Percentiles rank a stretch among this genome's conserved stretches.
phyloP scores from a whole-genome alignment of 2,113 vertebrate genomes.

The Nymphicus hollandicus region DNA sequence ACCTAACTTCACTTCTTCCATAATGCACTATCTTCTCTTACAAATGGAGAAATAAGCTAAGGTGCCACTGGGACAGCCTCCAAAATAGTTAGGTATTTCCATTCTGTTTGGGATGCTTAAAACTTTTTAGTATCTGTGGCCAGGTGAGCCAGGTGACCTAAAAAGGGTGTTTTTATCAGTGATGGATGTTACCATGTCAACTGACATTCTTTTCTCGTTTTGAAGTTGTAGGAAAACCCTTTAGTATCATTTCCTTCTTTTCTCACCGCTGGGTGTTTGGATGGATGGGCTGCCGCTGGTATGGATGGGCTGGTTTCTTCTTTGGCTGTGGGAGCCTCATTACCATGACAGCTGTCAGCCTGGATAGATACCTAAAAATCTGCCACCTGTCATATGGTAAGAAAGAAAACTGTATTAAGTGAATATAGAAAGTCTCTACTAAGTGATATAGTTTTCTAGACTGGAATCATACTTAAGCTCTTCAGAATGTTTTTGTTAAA shows the following conservation, averaged over 20 bases:
- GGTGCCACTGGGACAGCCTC: not conserved
- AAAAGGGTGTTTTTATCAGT: not conserved
- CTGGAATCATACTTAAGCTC: not conserved
- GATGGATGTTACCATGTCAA: not conserved
- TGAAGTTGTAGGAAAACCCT: constrained; percentile 90
- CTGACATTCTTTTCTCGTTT: not conserved
- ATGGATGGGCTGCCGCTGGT: constrained; percentile 89
- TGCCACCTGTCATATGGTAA: constrained; percentile 90
- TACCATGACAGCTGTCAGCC: constrained; percentile 92
- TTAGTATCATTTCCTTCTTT: constrained; percentile 90
- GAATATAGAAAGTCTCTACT: not conserved
- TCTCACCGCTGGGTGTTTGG: constrained; percentile 93
- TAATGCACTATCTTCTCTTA: not conserved
- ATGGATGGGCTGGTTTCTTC: constrained; percentile 94
- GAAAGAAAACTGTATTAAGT: not conserved
- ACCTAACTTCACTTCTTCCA: not conserved
- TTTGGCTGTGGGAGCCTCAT: constrained; percentile 94
- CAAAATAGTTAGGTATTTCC: not conserved
- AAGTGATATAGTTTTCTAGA: not conserved
- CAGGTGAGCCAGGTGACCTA: not conserved
- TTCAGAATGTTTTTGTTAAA: not conserved
- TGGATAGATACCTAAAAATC: constrained; percentile 95
- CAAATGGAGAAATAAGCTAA: not conserved
- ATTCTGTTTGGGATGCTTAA: not conserved
- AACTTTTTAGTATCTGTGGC: not conserved